Base-by-base conservation (phyloP, 2,888 invertebrate species). In the Atherix ibis region DNA sequence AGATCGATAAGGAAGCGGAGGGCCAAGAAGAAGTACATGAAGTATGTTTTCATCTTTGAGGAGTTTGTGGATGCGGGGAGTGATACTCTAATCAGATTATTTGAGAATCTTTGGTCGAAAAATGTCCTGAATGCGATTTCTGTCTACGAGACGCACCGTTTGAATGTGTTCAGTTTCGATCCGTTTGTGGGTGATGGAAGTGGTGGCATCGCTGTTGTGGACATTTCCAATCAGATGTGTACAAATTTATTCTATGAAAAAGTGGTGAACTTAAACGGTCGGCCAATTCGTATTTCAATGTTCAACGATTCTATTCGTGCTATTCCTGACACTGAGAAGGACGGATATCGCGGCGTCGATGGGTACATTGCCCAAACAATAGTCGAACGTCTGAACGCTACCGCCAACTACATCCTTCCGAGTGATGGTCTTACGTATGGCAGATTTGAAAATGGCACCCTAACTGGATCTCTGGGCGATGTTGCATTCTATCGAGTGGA, bases 371-470 rank as follows among this genome's bases (percentile, higher is more conserved):
- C 49, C 0, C 34, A 45, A 4, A 46, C 47, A 2, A 33, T 54
- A 13, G 44, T 47, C 0, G 16, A 45, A 0, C 37, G 40, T 3
- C 16, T 57, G 2, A 57, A 57, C 43, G 57, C 56, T 13, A 48
- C 50, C 0, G 47, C 44, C 0, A 35, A 38, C 1, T 53, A 55
- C 32, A 40, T 54, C 1, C 13, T 38, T 4, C 55, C 58, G 1
- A 31, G 22, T 2, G 52, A 49, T 35, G 44, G 45, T 10, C 46
- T 53, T 6, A 44, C 48, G 9, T 55, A 49, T 24, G 57, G 58
- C 1, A 37, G 42, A 4, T 45, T 45, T 5, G 27, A 35, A 1
- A 48, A 49, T 40, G 52, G 50, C 3, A 46, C 42, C 4, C 47
- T 48, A 3, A 48, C 46, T 1, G 48, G 45, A 1, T 41, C 12